Conservation (phyloP, 2,113 vertebrate genomes). For the Vanacampus margaritifer region DNA sequence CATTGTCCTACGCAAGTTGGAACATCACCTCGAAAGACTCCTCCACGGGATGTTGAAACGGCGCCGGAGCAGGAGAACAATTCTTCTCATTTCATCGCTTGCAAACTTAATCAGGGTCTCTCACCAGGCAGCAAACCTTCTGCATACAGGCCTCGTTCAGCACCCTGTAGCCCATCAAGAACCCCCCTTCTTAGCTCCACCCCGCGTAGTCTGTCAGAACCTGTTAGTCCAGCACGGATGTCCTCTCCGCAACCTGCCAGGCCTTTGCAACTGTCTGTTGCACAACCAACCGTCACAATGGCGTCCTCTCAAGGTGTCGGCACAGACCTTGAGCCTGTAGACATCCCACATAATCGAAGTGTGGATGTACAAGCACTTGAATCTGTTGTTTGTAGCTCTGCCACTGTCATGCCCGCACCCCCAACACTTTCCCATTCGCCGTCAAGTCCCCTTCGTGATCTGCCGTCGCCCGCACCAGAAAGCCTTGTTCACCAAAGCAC, state of each 20-base stretch:
- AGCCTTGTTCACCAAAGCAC: conserved; percentile 49
- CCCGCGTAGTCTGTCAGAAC: conserved; percentile 41
- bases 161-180: conserved; percentile 55
- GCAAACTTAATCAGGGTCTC: conserved; percentile 42
- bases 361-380: conserved; percentile 42
- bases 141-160: conserved; percentile 29
- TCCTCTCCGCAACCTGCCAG: not conserved
- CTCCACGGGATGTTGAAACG: conserved; percentile 15
- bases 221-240: conserved; percentile 33
- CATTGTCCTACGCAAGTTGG: conserved; percentile 10
- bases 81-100: conserved; percentile 20
- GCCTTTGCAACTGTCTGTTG: conserved; percentile 10
- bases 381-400: conserved; percentile 6
- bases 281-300: not conserved
- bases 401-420: not conserved
- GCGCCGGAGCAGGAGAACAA: conserved; percentile 45
- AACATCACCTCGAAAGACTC: conserved; percentile 12
- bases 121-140: not conserved
- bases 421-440: not conserved
- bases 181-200: conserved; percentile 7
- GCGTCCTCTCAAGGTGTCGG: not conserved
- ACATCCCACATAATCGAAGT: conserved; percentile 3
- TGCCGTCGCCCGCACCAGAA: conserved; percentile 39
- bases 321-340: not conserved
- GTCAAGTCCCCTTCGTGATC: not conserved